Conservation (phyloP, 37 sponge, comb jelly and placozoan species). For the Beroe ovata region DNA sequence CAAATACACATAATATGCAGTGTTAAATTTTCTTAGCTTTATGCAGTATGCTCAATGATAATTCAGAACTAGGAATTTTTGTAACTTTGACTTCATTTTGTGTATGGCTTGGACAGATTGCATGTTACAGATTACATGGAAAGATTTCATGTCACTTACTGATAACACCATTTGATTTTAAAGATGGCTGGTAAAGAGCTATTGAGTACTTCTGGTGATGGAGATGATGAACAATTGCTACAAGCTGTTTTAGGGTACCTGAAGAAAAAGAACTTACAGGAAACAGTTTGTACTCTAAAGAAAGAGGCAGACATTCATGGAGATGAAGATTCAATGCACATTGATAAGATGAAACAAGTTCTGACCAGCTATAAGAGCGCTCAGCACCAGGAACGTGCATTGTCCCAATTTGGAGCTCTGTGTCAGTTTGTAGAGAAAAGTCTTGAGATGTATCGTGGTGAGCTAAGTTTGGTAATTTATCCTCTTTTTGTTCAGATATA, state of each 20-base stretch:
- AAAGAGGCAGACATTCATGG: constrained; percentile 64
- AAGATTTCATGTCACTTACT: no score
- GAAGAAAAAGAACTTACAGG: constrained; percentile 30
- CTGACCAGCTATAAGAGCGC: constrained; percentile 58
- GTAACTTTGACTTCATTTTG: no score
- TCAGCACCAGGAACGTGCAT: constrained; percentile 47
- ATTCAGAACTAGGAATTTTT: no score
- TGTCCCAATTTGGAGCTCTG: constrained; percentile 54
- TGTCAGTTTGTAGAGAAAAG: constrained; percentile 64
- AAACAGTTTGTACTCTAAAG: constrained; percentile 24
- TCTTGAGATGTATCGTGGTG: constrained; percentile 63
- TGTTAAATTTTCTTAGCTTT: no score
- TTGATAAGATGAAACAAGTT: constrained; percentile 63
- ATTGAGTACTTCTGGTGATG: background rate
- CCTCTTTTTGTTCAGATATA: constrained; percentile 64
- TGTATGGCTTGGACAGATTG: no score
- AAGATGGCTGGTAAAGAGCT: background rate
- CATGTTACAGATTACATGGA: no score
- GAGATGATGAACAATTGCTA: constrained; percentile 39
- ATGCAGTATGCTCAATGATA: no score
- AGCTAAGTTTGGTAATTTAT: constrained; percentile 49
- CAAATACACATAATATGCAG: no score
- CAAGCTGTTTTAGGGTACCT: constrained; percentile 57
- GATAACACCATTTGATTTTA: no score
- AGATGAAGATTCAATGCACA: constrained; percentile 49